A percentile compares a stretch with the other conserved stretches of the same genome.
These are phyloP conservation scores for Tethea ocularis DNA, from an alignment of 2,888 invertebrate species.

Conservation along the genomic window DNA sequence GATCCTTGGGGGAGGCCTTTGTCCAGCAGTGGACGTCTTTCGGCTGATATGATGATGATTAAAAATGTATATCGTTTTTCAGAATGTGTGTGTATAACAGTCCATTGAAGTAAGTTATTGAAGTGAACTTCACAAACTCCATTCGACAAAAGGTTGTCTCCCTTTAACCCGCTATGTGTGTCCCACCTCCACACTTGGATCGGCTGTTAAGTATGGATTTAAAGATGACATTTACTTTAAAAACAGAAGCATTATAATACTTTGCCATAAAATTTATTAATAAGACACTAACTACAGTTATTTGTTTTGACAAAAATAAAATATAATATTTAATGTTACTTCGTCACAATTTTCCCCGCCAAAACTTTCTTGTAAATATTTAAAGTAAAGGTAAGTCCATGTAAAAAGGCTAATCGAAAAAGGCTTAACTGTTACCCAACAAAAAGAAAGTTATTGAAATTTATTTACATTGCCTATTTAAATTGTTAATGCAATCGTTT, in stretches of 20 bases:
- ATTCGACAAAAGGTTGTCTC: neutral
- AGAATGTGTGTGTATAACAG: too few species aligned
- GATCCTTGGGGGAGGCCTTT: too few species aligned
- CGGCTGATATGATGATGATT: too few species aligned
- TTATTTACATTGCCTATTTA: slow-evolving; percentile 1
- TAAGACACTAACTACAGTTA: too few species aligned
- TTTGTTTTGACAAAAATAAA: neutral
- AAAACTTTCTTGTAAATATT: neutral
- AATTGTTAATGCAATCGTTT: neutral
- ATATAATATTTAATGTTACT: neutral
- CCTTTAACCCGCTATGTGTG: neutral
- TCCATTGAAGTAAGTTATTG: too few species aligned
- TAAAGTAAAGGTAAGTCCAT: neutral
- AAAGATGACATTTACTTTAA: too few species aligned
- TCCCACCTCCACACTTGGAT: neutral
- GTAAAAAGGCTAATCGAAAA: neutral
- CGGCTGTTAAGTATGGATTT: too few species aligned
- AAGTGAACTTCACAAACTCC: too few species aligned
- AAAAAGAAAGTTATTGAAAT: slow-evolving; percentile 14
- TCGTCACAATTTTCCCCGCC: neutral
- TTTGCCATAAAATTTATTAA: neutral
- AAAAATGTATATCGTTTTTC: too few species aligned
- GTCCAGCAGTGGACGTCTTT: too few species aligned
- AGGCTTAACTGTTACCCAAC: neutral
- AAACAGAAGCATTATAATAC: neutral